Conservation (phyloP, 2,888 invertebrate genomes). For the Lasioglossum leucozonium region DNA sequence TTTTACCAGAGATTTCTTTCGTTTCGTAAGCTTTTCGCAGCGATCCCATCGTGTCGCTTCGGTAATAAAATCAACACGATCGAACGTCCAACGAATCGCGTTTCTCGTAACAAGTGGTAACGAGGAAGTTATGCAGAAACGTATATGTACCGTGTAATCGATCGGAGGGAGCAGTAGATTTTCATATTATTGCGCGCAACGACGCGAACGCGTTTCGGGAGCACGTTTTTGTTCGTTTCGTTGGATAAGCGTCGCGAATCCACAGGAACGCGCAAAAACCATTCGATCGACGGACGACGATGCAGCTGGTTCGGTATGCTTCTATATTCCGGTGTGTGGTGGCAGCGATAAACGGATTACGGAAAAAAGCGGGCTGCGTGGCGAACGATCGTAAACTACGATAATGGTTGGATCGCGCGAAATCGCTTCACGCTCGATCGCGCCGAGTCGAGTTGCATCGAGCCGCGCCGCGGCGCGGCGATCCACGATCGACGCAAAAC, state of each 20-base stretch:
- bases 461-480: background rate
- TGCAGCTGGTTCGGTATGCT: background rate
- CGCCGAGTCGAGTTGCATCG: background rate
- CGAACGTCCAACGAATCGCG: too few species aligned
- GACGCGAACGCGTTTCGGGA: background rate
- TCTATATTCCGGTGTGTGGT: background rate
- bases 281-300: background rate
- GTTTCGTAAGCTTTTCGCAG: too few species aligned
- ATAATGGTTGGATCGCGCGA: conserved; percentile 7
- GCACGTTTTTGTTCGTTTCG: background rate
- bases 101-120: too few species aligned
- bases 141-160: background rate
- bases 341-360: background rate
- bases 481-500: background rate
- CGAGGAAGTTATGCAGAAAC: too few species aligned
- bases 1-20: too few species aligned
- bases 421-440: conserved; percentile 19
- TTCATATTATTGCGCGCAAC: background rate
- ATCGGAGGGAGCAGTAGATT: background rate
- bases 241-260: background rate
- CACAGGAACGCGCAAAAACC: background rate
- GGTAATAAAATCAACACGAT: too few species aligned
- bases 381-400: conserved; percentile 7
- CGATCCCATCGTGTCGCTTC: too few species aligned
- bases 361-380: background rate